Evolutionary conservation across 2,113 vertebrate genomes (phyloP).

Genomic region (Elanus axillaris): DNA sequence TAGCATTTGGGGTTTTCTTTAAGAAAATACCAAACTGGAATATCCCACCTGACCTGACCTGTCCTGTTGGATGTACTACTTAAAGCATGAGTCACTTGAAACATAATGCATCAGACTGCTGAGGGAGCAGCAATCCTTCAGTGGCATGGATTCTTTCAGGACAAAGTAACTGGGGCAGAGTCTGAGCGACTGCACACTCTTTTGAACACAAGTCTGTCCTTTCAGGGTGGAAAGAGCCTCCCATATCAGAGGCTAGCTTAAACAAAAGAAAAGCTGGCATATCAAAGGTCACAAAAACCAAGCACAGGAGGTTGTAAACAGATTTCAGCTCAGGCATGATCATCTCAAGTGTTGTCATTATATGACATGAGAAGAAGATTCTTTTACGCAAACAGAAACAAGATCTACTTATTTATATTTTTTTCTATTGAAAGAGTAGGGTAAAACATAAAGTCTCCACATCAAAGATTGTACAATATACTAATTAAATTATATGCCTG

Average conservation of each 20-base stretch:
- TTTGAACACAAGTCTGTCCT: background rate
- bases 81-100: background rate
- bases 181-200: background rate
- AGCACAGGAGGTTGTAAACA: background rate
- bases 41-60: background rate
- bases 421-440: background rate
- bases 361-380: background rate
- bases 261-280: background rate
- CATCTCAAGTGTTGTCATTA: background rate
- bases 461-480: background rate
- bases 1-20: background rate
- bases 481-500: background rate
- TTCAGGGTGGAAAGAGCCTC: background rate
- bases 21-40: background rate
- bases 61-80: background rate
- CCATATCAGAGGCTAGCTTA: background rate
- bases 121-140: background rate
- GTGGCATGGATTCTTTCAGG: background rate
- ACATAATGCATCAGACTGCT: background rate
- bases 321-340: background rate
- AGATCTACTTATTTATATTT: background rate
- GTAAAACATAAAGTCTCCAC: background rate
- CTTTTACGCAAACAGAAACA: background rate
- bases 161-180: background rate
- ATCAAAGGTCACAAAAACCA: background rate